Conservation (phyloP, 2,113 vertebrate species). For the Tenebrosternarchus preto region DNA sequence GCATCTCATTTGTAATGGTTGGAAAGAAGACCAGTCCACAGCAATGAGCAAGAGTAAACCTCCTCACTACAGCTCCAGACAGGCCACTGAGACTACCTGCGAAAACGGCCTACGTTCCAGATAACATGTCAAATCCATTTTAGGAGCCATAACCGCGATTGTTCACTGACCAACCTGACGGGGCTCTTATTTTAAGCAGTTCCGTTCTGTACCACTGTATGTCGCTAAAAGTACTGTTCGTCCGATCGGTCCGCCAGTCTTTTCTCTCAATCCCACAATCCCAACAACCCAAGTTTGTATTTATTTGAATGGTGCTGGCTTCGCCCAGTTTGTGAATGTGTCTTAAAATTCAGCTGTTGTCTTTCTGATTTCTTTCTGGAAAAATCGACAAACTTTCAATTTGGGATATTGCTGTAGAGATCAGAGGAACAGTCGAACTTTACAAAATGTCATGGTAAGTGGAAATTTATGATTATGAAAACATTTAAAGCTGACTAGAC, state of each 20-base stretch:
- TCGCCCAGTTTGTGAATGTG: slow-evolving; percentile 35
- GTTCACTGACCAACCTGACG: too few relatives aligned
- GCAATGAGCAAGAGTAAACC: too few relatives aligned
- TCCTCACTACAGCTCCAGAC: too few relatives aligned
- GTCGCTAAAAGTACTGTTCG: slow-evolving; percentile 56
- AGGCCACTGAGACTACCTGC: too few relatives aligned
- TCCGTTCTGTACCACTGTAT: slow-evolving; percentile 51
- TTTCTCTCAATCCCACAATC: slow-evolving; percentile 71
- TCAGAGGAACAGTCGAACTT: background rate
- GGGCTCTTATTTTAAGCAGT: background rate
- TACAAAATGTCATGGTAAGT: slow-evolving; percentile 24
- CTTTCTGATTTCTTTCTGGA: slow-evolving; percentile 3
- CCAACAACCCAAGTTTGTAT: slow-evolving; percentile 63
- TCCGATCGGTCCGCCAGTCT: background rate
- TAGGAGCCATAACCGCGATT: too few relatives aligned
- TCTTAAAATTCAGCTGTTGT: background rate
- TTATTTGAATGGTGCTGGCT: slow-evolving; percentile 71
- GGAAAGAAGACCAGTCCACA: too few relatives aligned
- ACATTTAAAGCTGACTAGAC: background rate
- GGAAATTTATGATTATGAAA: background rate
- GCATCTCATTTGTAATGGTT: too few relatives aligned
- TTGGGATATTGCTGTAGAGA: slow-evolving; percentile 10
- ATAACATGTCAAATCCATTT: too few relatives aligned
- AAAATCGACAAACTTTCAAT: background rate
- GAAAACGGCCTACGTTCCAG: too few relatives aligned